phyloP scores from a whole-genome alignment of 2,113 vertebrate genomes.

The Cinclus mexicanus region DNA sequence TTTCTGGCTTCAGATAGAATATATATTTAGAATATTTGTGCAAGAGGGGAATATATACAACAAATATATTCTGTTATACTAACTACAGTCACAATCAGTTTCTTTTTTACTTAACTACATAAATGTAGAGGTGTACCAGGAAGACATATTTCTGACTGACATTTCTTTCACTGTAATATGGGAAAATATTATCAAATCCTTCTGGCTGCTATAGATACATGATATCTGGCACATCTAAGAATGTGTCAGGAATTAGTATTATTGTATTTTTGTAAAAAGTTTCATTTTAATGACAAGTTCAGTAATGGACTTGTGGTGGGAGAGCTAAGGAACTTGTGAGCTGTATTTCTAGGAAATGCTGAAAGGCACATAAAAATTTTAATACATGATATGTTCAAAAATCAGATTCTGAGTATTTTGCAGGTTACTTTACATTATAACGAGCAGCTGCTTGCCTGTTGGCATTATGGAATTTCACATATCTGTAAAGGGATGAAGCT shows the following conservation, averaged over 20 bases:
- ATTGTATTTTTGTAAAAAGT: background rate
- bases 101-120: background rate
- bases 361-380: conserved; percentile 53
- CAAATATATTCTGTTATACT: background rate
- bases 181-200: background rate
- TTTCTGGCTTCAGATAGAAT: conserved; percentile 25
- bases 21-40: background rate
- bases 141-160: background rate
- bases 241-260: background rate
- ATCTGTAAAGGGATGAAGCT: background rate
- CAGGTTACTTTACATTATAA: background rate
- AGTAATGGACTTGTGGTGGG: background rate
- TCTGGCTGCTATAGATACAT: background rate
- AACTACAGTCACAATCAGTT: background rate
- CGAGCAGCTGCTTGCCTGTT: conserved; percentile 27
- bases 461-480: background rate
- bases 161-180: background rate
- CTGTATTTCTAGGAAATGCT: background rate
- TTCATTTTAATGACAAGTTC: background rate
- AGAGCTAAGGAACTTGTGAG: background rate
- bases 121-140: background rate
- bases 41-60: conserved; percentile 22
- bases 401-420: background rate
- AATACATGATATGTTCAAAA: background rate
- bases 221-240: background rate